phyloP scores from a whole-genome alignment of 2,888 invertebrate species.

The Brachyopa scutellaris region DNA sequence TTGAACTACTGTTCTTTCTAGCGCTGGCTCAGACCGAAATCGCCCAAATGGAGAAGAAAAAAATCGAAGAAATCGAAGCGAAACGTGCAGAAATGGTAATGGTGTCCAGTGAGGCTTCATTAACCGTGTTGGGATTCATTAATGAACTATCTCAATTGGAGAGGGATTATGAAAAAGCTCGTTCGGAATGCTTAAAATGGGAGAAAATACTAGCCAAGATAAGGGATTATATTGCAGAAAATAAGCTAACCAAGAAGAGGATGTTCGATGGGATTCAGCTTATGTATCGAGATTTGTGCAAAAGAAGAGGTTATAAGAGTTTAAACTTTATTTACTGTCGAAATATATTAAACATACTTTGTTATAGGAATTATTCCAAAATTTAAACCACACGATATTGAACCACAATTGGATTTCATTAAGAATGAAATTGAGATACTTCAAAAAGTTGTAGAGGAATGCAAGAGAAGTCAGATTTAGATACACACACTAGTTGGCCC shows the following conservation, averaged over 20 bases:
- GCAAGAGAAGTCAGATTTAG: slow-evolving; percentile 11
- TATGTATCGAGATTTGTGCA: slow-evolving; percentile 77
- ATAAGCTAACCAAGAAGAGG: slow-evolving; percentile 75
- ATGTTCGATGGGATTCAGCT: slow-evolving; percentile 78
- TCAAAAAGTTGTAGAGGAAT: slow-evolving; percentile 75
- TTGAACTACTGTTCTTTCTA: slow-evolving; percentile 55
- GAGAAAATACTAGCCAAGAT: slow-evolving; percentile 78
- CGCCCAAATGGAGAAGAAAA: slow-evolving; percentile 77
- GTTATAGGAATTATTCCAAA: slow-evolving; percentile 55
- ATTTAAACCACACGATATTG: slow-evolving; percentile 72
- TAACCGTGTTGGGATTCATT: slow-evolving; percentile 79
- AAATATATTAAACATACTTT: no score
- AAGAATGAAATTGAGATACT: slow-evolving; percentile 79
- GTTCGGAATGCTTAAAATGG: slow-evolving; percentile 78
- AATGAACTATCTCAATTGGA: slow-evolving; percentile 79
- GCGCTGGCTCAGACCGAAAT: slow-evolving; percentile 81
- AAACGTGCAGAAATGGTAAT: slow-evolving; percentile 79
- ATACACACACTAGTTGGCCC: no score
- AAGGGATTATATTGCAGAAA: slow-evolving; percentile 76
- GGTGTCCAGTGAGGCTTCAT: slow-evolving; percentile 79
- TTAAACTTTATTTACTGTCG: no score
- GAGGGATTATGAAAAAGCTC: slow-evolving; percentile 78
- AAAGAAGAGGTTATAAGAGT: background rate
- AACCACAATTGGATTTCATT: slow-evolving; percentile 78
- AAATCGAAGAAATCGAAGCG: slow-evolving; percentile 78